Conservation (phyloP, 2,888 invertebrate species). For the Anorthoa munda region DNA sequence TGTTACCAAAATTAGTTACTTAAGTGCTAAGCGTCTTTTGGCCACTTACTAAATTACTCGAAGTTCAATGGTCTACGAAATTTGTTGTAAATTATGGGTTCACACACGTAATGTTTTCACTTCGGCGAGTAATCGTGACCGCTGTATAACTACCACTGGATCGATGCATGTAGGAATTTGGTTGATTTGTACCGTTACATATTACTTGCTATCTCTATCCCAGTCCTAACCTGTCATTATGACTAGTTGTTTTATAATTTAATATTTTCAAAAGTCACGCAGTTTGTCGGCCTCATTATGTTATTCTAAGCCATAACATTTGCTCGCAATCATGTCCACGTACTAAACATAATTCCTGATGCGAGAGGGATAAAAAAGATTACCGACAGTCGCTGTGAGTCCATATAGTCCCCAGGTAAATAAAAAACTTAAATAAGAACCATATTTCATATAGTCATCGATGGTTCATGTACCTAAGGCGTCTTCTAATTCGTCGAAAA, state of each 20-base stretch:
- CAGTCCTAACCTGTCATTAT: slow-evolving; percentile 78
- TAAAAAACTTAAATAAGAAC: slow-evolving; percentile 66
- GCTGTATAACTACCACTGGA: slow-evolving; percentile 82
- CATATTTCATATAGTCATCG: slow-evolving; percentile 73
- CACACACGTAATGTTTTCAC: slow-evolving; percentile 89
- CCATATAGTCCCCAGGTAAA: slow-evolving; percentile 69
- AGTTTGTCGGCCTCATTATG: slow-evolving; percentile 68
- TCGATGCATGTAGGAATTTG: slow-evolving; percentile 86
- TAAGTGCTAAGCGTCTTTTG: slow-evolving; percentile 81
- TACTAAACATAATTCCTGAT: slow-evolving; percentile 67
- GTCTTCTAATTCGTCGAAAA: slow-evolving; percentile 77
- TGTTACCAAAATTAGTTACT: slow-evolving; percentile 80
- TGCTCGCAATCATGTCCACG: slow-evolving; percentile 70
- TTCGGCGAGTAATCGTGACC: slow-evolving; percentile 86
- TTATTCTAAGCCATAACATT: slow-evolving; percentile 68
- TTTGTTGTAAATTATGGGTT: slow-evolving; percentile 89
- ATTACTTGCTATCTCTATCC: slow-evolving; percentile 76
- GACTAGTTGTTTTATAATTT: slow-evolving; percentile 74
- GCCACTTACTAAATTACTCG: slow-evolving; percentile 84
- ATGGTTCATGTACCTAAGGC: slow-evolving; percentile 71
- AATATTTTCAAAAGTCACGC: slow-evolving; percentile 76
- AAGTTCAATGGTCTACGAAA: slow-evolving; percentile 88
- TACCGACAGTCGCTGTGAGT: slow-evolving; percentile 58
- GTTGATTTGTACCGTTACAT: slow-evolving; percentile 82
- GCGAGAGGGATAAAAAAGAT: slow-evolving; percentile 65